phyloP scores from a whole-genome alignment of 2,113 vertebrate genomes.

The Trochalopteron elliotii region DNA sequence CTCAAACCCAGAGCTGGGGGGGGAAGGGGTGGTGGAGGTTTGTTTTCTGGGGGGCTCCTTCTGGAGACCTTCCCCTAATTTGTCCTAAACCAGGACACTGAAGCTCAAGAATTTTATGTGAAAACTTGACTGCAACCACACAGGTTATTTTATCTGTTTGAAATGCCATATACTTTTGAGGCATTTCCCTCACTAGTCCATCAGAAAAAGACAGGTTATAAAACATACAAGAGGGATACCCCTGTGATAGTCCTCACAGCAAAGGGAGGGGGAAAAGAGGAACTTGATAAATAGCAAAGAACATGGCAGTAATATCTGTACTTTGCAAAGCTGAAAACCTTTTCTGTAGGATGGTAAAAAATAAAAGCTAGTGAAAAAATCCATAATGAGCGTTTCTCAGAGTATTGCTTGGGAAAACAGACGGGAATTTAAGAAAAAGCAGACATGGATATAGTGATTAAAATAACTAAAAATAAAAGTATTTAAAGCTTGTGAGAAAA shows the following conservation, averaged over 20 bases:
- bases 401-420: background rate
- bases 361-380: background rate
- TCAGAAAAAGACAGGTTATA: background rate
- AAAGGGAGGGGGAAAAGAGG: background rate
- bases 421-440: fast-evolving
- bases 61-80: too few relatives aligned
- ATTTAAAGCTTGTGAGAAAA: background rate
- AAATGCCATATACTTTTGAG: background rate
- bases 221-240: background rate
- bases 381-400: background rate
- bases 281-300: background rate
- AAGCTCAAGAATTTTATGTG: background rate
- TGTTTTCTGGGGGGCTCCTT: too few relatives aligned
- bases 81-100: too few relatives aligned
- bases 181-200: background rate
- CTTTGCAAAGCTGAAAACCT: background rate
- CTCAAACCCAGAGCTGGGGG: too few relatives aligned
- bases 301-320: background rate
- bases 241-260: background rate
- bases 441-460: background rate
- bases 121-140: background rate
- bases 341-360: background rate
- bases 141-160: background rate
- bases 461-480: background rate
- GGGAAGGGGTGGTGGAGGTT: too few relatives aligned